These are phyloP conservation scores for Oasisia sp. DNA, from an alignment of 2,888 invertebrate species.

Conservation along the genomic window DNA sequence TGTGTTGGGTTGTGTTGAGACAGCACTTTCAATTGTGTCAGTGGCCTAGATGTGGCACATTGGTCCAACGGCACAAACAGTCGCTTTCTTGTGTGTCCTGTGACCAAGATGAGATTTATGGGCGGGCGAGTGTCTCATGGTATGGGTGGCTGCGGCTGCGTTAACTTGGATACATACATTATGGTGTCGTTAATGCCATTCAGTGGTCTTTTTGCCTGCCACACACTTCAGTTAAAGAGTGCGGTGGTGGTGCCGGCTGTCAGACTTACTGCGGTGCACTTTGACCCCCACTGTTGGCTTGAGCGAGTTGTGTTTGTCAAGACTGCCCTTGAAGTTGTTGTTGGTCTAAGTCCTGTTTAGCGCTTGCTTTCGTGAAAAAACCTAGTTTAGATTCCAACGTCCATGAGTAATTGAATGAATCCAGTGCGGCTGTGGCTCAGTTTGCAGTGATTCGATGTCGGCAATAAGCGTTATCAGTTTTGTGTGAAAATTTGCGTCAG, in stretches of 20 bases:
- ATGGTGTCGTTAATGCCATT: not conserved
- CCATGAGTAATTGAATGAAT: constrained; percentile 17
- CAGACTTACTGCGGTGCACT: not conserved
- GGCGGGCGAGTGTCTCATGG: not conserved
- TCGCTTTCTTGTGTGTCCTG: not conserved
- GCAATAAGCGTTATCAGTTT: not conserved
- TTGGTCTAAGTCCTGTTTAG: not conserved
- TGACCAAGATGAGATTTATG: constrained; percentile 10
- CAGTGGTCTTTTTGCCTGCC: not conserved
- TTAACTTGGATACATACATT: constrained; percentile 7
- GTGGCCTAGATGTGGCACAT: not conserved
- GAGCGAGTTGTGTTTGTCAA: not conserved
- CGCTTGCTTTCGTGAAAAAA: not conserved
- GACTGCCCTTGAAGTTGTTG: not conserved
- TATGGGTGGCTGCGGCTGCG: not conserved
- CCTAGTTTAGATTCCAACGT: not conserved
- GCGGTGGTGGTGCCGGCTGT: not conserved
- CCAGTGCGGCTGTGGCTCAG: not conserved
- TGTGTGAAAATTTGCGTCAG: constrained; percentile 13
- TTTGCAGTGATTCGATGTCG: not conserved
- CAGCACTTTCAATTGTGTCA: not conserved
- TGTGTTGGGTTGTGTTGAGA: not conserved
- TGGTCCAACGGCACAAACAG: not conserved
- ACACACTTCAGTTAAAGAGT: not conserved
- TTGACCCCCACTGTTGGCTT: not conserved